Percentiles rank a stretch among this genome's conserved stretches.
These are phyloP conservation scores for Sipha flava DNA, from an alignment of 1,140 invertebrate species.

Conservation along the genomic window DNA sequence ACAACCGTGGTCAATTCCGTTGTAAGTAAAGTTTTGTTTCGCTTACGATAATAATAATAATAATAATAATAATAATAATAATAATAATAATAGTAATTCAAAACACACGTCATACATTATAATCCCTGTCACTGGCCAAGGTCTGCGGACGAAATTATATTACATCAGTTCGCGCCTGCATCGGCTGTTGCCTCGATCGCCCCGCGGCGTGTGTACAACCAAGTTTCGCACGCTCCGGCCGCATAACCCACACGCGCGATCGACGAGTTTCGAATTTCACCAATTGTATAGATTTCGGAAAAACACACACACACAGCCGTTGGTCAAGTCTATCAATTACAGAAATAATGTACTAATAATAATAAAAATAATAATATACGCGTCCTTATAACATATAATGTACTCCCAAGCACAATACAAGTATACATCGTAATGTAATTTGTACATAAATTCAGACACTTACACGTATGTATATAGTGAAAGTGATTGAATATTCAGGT, in stretches of 20 bases:
- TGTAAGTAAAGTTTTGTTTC: neutral
- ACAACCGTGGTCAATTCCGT: neutral
- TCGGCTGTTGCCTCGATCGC: neutral
- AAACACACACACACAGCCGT: neutral
- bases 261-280: neutral
- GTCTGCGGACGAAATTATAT: neutral
- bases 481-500: slow-evolving; percentile 16
- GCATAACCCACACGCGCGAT: neutral
- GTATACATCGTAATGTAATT: too few relatives aligned
- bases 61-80: neutral
- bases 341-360: neutral
- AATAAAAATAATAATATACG: neutral
- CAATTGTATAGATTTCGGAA: neutral
- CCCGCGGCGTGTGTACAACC: neutral
- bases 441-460: neutral
- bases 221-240: neutral
- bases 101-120: neutral
- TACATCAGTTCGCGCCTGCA: neutral
- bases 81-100: neutral
- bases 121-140: neutral
- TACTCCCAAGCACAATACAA: too few relatives aligned
- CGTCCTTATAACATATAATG: neutral
- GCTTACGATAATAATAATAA: neutral
- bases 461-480: neutral
- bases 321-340: neutral